Conservation (phyloP, 2,888 invertebrate species). For the Troilus luridus region DNA sequence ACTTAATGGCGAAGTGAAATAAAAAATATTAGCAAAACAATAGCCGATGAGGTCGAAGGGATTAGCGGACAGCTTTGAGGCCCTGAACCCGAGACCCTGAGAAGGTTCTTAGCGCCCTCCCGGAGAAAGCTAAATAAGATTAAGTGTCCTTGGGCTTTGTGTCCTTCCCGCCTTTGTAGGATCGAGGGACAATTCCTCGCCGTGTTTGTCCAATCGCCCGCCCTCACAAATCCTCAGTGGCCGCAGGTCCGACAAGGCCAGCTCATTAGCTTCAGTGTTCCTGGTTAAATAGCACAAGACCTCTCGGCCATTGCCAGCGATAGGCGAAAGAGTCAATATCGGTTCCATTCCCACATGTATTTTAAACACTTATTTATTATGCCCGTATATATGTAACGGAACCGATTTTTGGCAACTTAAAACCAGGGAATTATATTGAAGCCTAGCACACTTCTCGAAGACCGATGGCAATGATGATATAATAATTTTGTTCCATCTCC, state of each 20-base stretch:
- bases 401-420: no score
- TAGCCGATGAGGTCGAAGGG: not conserved
- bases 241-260: not conserved
- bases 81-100: not conserved
- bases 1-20: not conserved
- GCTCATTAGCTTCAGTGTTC: not conserved
- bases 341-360: not conserved
- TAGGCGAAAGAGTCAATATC: not conserved
- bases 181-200: conserved; percentile 14
- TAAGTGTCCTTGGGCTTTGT: not conserved
- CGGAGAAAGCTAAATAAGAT: conserved; percentile 15
- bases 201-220: conserved; percentile 2
- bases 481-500: no score
- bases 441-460: no score
- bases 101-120: not conserved
- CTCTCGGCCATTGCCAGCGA: not conserved
- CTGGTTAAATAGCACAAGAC: not conserved
- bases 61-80: not conserved
- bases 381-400: no score
- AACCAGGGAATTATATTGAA: no score
- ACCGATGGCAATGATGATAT: no score
- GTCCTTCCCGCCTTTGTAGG: not conserved
- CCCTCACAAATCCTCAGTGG: not conserved
- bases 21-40: not conserved
- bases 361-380: not conserved